Evolutionary conservation across 2,797 vertebrate genomes (phyloP).

Genomic region (Rhinogobio ventralis): DNA sequence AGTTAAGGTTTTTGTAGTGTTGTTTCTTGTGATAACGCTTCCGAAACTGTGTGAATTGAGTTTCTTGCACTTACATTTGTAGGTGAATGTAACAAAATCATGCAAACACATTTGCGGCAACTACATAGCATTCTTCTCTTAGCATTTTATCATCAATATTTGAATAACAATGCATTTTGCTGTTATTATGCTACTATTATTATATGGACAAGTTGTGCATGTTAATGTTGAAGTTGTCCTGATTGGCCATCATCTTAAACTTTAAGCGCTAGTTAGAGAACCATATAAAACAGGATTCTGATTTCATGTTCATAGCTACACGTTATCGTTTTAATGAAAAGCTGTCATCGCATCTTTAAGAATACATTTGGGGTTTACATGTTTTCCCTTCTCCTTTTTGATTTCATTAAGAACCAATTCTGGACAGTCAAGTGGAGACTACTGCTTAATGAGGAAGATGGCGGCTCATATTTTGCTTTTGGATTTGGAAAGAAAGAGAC

Average conservation of each 20-base stretch:
- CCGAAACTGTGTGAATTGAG: neutral
- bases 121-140: neutral
- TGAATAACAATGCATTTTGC: neutral
- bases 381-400: conserved; percentile 87
- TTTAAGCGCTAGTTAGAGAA: neutral
- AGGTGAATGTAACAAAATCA: neutral
- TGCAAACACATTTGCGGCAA: neutral
- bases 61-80: neutral
- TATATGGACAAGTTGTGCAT: conserved; percentile 18
- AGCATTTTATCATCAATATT: neutral
- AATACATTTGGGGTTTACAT: conserved; percentile 83
- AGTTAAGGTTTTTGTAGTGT: conserved; percentile 1
- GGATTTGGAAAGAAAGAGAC: conserved; percentile 69
- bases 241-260: neutral
- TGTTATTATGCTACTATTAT: neutral
- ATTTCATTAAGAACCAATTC: conserved; percentile 94
- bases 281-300: neutral
- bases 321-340: conserved; percentile 29
- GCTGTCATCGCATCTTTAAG: conserved; percentile 28
- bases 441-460: conserved; percentile 93
- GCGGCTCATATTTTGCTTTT: conserved; percentile 74
- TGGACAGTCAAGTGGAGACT: conserved; percentile 88
- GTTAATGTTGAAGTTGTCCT: conserved; percentile 3
- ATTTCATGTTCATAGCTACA: conserved; percentile 10
- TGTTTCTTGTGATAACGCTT: conserved; percentile 1